Base-by-base conservation (phyloP, 2,797 vertebrate genomes). In the Parauchenoglanis punctatus region DNA sequence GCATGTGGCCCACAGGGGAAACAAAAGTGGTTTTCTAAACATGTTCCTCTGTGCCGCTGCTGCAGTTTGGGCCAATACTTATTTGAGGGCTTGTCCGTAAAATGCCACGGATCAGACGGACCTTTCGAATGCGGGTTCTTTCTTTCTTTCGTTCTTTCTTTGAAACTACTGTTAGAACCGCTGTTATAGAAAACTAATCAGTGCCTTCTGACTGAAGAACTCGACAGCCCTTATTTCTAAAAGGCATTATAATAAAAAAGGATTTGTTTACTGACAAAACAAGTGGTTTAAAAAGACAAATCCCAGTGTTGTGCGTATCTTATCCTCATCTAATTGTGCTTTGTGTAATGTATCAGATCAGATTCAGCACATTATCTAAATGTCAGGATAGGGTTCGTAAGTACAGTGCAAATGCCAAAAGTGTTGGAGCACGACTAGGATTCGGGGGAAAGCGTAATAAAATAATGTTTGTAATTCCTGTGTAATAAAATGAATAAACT, bases 41-140 rank as follows among this genome's bases (percentile, higher is more conserved):
- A 31, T 61, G 61, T 59, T 86, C 75, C 63, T 86, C 54, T 70
- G 35, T 23, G 81, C 77, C 61, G 28, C 49, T n/a, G 81, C 23
- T 73, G 70, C 70, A 68, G 78, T 68, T 72, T 44, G 46, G 63
- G 87, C 81, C 85, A n/a, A 61, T 78, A 61, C 54, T 61, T 78
- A 84, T 86, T 84, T 52, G 2, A 3, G 75, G 56, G 59, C 85
- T 86, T 83, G 84, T 83, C 84, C 1, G 18, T 83, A 70, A 83
- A 78, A 78, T 31, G 23, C 13, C 78, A 46, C 54, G 11, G 59
- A 77, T 35, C 11, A 4, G 31, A 18, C 72, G n/a, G 17, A 61
- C 40, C n/a, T 78, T 88, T 75, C 46, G 40, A 81, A 61, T 85
- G 1, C 3, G 13, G 10, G 13, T 63, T 46, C 20, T 46, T 63